Base-by-base conservation (phyloP, 2,888 invertebrate genomes). In the Lobophora halterata region DNA sequence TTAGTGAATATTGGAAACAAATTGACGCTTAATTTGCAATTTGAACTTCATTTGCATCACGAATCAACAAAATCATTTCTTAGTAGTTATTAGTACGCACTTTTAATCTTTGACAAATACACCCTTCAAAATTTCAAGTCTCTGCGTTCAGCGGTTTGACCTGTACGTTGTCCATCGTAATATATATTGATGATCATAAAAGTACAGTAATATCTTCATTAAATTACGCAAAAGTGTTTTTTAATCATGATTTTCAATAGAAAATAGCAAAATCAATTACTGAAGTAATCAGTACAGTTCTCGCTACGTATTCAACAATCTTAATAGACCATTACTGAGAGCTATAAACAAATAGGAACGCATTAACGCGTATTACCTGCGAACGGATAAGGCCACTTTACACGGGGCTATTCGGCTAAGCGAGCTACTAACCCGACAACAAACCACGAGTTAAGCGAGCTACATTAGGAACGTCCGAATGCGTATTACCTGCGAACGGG, bases 301-400 rank as follows among this genome's bases (percentile, higher is more conserved):
- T 36, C 28, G 55, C 59, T 56, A 56, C 52, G 54, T 55, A 61
- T 65, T 64, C 55, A 61, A 56, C 53, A 53, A 42, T 43, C 52
- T 54, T 64, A 67, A 67, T 67, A 60, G 61, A 42, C 61, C 60
- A 68, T 68, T 68, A 63, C 61, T 52, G 48, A 21, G 40, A 52
- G 43, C 55, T 62, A 51, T 67, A 67, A 67, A 69, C 66, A 64
- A 66, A 67, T 64, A 65, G 63, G 58, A 62, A 68, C 49, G 58
- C 51, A 62, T 62, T 66, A 65, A 58, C 55, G 60, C 60, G 53
- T 61, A 55, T 48, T 50, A 55, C 49, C 42, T 29, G 38, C 38
- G 7, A 39, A 28, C 18, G 30, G 25, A 25, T 19, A 30, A 31
- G 21, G 21, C 0, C n/a, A 18, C n/a, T 28, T 32, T 13, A 18